Evolutionary conservation across 2,888 invertebrate species (phyloP).

Genomic region (Agrilus biguttatus): DNA sequence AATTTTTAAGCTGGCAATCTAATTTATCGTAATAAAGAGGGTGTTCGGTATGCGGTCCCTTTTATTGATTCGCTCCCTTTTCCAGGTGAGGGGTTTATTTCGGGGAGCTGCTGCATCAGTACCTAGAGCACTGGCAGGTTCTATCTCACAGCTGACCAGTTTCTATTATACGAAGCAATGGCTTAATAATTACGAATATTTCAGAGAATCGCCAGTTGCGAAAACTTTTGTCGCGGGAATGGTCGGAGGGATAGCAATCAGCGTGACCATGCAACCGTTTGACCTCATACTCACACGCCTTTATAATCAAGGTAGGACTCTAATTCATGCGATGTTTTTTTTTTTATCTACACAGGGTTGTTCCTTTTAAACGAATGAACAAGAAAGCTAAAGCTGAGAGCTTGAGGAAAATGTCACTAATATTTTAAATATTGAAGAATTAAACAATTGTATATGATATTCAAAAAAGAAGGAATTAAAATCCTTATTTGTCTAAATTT

Average conservation of each 20-base stretch:
- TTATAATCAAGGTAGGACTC: constrained; percentile 66
- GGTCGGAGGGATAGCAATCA: constrained; percentile 61
- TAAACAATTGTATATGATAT: no score
- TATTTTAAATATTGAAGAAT: no score
- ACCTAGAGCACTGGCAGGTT: constrained; percentile 64
- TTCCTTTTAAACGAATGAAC: constrained; percentile 1
- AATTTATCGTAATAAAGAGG: no score
- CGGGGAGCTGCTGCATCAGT: constrained; percentile 61
- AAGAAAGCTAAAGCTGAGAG: no score
- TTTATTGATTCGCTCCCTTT: constrained; percentile 16
- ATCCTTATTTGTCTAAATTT: no score
- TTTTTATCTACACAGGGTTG: background rate
- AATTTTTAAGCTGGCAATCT: background rate
- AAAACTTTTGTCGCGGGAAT: constrained; percentile 55
- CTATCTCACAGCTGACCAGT: constrained; percentile 67
- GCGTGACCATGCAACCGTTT: constrained; percentile 69
- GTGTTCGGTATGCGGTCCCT: background rate
- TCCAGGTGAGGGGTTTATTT: constrained; percentile 48
- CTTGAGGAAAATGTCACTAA: no score
- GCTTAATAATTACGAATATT: constrained; percentile 22
- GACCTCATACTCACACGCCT: constrained; percentile 77
- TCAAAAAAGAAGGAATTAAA: no score
- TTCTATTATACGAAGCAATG: constrained; percentile 52
- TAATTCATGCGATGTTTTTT: background rate
- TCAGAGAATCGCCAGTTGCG: constrained; percentile 34